Percentiles rank a stretch among this genome's conserved stretches.
Evolutionary conservation across 2,797 vertebrate species (phyloP).

Genomic region (Manis crassicaudata): DNA sequence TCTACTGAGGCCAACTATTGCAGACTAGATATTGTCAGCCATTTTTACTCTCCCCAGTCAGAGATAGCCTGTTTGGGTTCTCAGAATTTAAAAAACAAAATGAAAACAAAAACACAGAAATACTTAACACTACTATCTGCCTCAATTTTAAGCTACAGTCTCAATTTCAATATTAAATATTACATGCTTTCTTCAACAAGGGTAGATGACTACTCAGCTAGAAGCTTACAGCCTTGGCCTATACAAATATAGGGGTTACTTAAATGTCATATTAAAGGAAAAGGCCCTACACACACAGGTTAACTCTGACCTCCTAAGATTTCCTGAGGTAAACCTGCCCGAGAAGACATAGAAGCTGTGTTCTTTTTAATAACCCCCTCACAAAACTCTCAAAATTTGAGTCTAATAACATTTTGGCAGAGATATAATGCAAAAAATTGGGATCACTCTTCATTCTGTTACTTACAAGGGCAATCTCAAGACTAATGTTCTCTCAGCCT

Average conservation of each 20-base stretch:
- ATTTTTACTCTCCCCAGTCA: background rate
- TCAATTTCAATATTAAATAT: constrained; percentile 1
- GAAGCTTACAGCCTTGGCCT: background rate
- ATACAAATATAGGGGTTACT: background rate
- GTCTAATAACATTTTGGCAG: background rate
- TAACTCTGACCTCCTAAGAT: background rate
- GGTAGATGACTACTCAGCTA: background rate
- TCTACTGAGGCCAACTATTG: background rate
- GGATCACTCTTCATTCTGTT: background rate
- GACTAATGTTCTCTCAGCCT: background rate
- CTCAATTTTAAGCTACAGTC: background rate
- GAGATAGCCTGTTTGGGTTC: background rate
- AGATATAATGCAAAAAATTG: background rate
- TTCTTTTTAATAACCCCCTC: background rate
- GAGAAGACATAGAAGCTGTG: background rate
- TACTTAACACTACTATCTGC: background rate
- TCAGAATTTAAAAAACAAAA: background rate
- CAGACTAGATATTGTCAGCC: background rate
- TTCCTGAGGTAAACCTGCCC: background rate
- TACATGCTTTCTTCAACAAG: background rate
- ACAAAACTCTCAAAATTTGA: background rate
- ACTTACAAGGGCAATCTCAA: background rate
- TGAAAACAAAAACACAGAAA: background rate
- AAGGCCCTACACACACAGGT: background rate
- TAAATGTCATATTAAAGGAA: background rate